These are phyloP conservation scores for Temnopleurus reevesii DNA, from an alignment of 53 echinoderm and acorn worm genomes.

Conservation along the genomic window DNA sequence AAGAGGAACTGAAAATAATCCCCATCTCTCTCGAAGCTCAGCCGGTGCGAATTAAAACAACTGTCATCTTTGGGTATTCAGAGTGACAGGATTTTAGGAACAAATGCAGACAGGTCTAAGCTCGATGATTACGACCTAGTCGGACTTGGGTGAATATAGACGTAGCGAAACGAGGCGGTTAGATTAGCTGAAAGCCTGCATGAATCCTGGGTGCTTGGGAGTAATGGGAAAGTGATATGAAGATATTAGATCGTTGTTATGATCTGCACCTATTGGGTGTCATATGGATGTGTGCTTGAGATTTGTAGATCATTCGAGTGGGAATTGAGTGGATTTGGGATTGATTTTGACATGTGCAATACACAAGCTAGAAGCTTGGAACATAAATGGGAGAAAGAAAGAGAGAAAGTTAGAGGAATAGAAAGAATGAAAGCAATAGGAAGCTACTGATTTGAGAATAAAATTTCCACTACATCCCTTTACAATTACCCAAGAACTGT, in stretches of 20 bases:
- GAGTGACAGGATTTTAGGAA: not conserved
- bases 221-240: conserved; percentile 23
- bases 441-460: too few species aligned
- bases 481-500: too few species aligned
- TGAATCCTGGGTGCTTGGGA: not conserved
- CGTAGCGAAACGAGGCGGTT: not conserved
- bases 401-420: too few species aligned
- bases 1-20: not conserved
- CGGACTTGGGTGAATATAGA: not conserved
- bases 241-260: not conserved
- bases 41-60: conserved; percentile 7
- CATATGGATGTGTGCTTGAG: not conserved
- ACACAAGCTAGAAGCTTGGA: not conserved
- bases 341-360: not conserved
- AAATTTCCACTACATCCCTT: too few species aligned
- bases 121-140: too few species aligned
- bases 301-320: not conserved
- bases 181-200: not conserved
- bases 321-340: not conserved
- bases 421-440: too few species aligned
- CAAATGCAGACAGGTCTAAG: not conserved
- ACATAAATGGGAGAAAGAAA: too few species aligned
- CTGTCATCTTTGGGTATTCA: not conserved
- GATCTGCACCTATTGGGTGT: not conserved
- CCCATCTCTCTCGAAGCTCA: not conserved